Percentiles rank a stretch among this genome's conserved stretches.
Evolutionary conservation across 1,140 invertebrate species (phyloP).

Genomic region (Steinernema feltiae): DNA sequence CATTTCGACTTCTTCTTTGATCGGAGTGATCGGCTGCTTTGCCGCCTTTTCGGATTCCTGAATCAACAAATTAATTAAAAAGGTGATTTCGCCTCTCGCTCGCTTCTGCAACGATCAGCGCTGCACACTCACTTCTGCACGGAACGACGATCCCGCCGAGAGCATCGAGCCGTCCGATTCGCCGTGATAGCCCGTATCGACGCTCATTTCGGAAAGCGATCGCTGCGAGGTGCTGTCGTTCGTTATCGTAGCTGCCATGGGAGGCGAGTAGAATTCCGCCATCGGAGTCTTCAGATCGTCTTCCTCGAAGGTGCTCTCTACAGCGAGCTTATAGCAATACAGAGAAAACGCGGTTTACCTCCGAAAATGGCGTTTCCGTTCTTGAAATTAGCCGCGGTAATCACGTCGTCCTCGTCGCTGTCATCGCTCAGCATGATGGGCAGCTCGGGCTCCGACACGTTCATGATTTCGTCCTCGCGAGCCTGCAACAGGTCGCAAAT

Average conservation of each 20-base stretch:
- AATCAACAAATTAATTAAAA: not conserved
- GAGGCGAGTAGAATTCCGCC: not conserved
- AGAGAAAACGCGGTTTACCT: too few relatives aligned
- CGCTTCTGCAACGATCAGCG: not conserved
- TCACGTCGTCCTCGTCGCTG: not conserved
- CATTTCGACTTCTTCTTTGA: not conserved
- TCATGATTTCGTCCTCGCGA: slow-evolving; percentile 9
- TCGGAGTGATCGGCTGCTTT: not conserved
- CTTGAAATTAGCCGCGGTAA: not conserved
- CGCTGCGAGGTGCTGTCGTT: not conserved
- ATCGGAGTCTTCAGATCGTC: slow-evolving; percentile 7
- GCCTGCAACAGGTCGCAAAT: not conserved
- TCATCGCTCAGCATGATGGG: not conserved
- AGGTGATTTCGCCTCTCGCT: not conserved
- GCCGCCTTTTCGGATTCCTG: not conserved
- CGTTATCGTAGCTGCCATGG: not conserved
- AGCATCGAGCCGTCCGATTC: not conserved
- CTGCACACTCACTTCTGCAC: not conserved
- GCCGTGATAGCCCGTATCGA: not conserved
- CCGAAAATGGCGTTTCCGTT: not conserved
- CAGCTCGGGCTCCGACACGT: not conserved
- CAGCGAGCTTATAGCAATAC: too few relatives aligned
- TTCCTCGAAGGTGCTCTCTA: not conserved
- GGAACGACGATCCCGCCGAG: not conserved
- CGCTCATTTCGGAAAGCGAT: slow-evolving; percentile 6